Conservation (phyloP, 2,888 invertebrate species). For the Spisula solida region DNA sequence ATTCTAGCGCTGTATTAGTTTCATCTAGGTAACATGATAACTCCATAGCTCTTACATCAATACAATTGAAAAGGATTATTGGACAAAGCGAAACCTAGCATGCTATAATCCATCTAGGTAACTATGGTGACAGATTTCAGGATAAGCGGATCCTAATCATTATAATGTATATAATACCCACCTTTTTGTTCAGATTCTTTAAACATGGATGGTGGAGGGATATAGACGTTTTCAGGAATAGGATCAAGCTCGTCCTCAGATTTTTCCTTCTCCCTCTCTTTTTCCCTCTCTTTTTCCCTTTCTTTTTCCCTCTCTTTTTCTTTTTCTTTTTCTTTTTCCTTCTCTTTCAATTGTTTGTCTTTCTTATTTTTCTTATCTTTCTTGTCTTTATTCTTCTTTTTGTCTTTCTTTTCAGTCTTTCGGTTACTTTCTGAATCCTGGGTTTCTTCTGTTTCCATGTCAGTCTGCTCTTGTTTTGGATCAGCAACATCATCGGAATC, state of each 20-base stretch:
- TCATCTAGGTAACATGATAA: too few species aligned
- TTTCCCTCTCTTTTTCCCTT: too few species aligned
- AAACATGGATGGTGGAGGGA: conserved; percentile 57
- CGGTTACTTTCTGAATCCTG: conserved; percentile 48
- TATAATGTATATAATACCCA: neutral
- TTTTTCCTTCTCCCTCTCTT: conserved; percentile 14
- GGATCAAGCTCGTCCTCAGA: conserved; percentile 55
- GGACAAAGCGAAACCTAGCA: neutral
- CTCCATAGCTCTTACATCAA: too few species aligned
- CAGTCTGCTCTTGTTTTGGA: conserved; percentile 54
- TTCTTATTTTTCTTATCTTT: conserved; percentile 73
- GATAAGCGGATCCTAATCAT: neutral
- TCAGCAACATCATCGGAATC: conserved; percentile 56
- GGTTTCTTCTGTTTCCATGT: conserved; percentile 46
- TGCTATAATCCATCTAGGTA: neutral
- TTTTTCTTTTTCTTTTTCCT: conserved; percentile 54
- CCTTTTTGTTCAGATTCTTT: conserved; percentile 69
- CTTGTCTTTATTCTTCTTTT: conserved; percentile 65
- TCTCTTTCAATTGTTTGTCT: conserved; percentile 59
- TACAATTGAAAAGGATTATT: neutral
- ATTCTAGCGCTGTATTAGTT: too few species aligned
- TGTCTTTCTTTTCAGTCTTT: conserved; percentile 73
- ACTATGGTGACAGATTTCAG: neutral
- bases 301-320: conserved; percentile 35
- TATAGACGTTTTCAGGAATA: conserved; percentile 73